Conservation (phyloP, 1,140 invertebrate species). For the Dinoponera quadriceps region DNA sequence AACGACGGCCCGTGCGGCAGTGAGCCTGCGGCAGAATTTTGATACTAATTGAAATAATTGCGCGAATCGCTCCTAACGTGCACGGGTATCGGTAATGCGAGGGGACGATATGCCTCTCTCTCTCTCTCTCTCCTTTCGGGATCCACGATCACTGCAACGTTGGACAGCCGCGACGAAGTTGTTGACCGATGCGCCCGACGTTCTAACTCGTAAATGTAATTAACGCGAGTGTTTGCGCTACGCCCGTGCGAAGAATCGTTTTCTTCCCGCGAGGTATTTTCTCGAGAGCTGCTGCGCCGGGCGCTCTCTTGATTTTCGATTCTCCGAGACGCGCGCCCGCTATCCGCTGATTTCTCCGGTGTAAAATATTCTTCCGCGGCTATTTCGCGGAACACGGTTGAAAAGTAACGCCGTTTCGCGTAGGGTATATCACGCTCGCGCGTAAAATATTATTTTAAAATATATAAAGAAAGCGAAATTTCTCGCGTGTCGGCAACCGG, state of each 20-base stretch:
- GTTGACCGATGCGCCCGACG: no score
- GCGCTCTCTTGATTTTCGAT: no score
- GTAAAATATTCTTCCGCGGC: background rate
- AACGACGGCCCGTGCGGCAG: background rate
- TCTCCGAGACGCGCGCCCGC: no score
- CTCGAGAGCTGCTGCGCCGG: no score
- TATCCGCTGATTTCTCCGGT: no score
- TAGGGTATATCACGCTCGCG: background rate
- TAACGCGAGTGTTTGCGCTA: background rate
- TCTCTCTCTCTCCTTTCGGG: background rate
- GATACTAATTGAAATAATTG: constrained; percentile 69
- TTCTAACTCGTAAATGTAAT: constrained; percentile 1
- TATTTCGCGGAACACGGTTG: background rate
- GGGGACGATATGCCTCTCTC: background rate
- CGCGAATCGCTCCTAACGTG: background rate
- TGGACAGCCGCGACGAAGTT: no score
- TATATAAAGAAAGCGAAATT: background rate
- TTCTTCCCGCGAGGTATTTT: no score
- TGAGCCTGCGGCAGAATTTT: background rate
- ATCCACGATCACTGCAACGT: background rate
- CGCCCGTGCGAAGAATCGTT: background rate
- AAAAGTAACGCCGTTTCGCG: background rate
- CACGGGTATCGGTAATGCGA: background rate
- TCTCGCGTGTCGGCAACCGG: background rate
- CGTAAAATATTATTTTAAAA: background rate